These are phyloP conservation scores for Colletes latitarsis DNA, from an alignment of 1,140 invertebrate species.

Conservation along the genomic window DNA sequence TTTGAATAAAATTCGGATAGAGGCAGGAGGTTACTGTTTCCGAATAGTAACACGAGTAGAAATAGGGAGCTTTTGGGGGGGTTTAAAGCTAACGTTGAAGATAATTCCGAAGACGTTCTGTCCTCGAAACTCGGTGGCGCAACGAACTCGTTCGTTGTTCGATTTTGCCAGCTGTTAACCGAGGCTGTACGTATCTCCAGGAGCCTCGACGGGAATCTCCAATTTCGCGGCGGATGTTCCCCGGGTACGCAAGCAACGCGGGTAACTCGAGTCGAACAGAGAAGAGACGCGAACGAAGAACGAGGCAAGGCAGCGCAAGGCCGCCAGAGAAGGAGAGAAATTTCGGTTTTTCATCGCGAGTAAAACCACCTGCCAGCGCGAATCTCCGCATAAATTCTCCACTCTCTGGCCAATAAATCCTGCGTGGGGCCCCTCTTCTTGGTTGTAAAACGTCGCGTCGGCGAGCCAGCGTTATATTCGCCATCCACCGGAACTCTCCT, in stretches of 20 bases:
- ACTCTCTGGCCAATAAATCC: slow-evolving; percentile 74
- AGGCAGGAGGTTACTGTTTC: no score
- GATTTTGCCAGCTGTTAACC: neutral
- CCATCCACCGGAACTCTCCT: slow-evolving; percentile 46
- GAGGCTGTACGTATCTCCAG: neutral
- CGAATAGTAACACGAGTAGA: no score
- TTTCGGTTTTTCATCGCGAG: slow-evolving; percentile 58
- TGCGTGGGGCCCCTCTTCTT: slow-evolving; percentile 44
- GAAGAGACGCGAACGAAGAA: no score
- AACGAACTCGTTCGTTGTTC: neutral
- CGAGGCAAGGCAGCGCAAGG: neutral
- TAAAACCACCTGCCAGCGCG: slow-evolving; percentile 72
- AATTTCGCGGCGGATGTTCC: slow-evolving; percentile 7
- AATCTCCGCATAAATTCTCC: slow-evolving; percentile 77
- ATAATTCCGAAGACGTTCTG: no score
- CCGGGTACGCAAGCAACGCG: neutral
- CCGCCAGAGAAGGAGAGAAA: slow-evolving; percentile 26
- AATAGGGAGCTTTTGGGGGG: no score
- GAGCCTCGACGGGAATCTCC: neutral
- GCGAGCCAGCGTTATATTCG: slow-evolving; percentile 52
- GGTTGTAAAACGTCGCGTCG: slow-evolving; percentile 56
- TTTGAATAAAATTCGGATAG: no score
- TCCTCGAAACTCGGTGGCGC: neutral
- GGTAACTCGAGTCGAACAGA: slow-evolving; percentile 12
- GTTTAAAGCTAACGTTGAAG: no score